These are phyloP conservation scores for Antrozous pallidus DNA, from an alignment of 2,797 vertebrate species.

Conservation along the genomic window DNA sequence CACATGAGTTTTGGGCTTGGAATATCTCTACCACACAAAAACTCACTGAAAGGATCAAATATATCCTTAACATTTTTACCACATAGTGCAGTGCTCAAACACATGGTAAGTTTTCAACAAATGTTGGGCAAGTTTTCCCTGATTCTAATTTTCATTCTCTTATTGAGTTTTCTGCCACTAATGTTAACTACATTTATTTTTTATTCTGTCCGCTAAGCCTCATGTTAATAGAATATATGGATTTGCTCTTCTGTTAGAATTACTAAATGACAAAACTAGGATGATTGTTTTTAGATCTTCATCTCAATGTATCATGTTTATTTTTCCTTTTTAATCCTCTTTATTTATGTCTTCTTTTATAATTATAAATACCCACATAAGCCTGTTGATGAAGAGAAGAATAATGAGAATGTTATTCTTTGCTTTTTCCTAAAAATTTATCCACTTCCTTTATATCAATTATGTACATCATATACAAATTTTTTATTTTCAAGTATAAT, in stretches of 20 bases:
- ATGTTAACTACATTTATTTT: background rate
- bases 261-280: background rate
- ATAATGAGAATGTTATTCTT: background rate
- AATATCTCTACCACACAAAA: background rate
- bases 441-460: background rate
- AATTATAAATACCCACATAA: background rate
- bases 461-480: background rate
- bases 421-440: background rate
- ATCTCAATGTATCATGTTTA: background rate
- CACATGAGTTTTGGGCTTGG: background rate
- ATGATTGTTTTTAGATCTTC: background rate
- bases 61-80: background rate
- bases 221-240: background rate
- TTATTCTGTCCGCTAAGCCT: background rate
- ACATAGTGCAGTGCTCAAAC: background rate
- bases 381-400: background rate
- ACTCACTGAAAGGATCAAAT: background rate
- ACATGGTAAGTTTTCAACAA: background rate
- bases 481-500: background rate
- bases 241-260: background rate
- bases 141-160: conserved; percentile 3
- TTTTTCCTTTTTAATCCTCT: background rate
- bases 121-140: background rate
- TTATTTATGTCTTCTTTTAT: background rate
- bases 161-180: background rate